These are phyloP conservation scores for Pharmacophagus antenor DNA, from an alignment of 2,888 invertebrate genomes.

Conservation along the genomic window DNA sequence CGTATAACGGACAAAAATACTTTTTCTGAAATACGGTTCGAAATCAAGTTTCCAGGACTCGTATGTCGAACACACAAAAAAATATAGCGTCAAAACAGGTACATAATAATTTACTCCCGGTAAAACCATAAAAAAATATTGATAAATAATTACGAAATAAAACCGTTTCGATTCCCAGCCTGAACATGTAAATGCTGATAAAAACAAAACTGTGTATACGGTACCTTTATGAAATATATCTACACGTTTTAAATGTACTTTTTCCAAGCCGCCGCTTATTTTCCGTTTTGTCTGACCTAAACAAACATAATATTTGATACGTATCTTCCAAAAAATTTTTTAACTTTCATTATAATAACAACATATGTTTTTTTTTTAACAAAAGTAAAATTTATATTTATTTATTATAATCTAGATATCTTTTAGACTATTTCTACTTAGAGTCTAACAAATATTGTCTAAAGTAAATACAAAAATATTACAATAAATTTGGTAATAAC, in stretches of 20 bases:
- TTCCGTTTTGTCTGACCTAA: slow-evolving; percentile 53
- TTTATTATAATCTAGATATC: too few relatives aligned
- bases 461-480: too few relatives aligned
- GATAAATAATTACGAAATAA: neutral
- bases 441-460: too few relatives aligned
- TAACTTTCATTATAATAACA: neutral
- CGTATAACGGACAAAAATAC: too few relatives aligned
- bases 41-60: too few relatives aligned
- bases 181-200: neutral
- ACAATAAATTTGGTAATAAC: too few relatives aligned
- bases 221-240: slow-evolving; percentile 14
- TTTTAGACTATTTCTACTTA: too few relatives aligned
- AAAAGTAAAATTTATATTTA: neutral
- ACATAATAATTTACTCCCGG: neutral
- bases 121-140: neutral
- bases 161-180: neutral
- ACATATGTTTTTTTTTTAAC: neutral
- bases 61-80: too few relatives aligned
- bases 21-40: too few relatives aligned
- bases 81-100: too few relatives aligned
- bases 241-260: neutral
- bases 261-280: slow-evolving; percentile 29
- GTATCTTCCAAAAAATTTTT: slow-evolving; percentile 23
- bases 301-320: slow-evolving; percentile 47
- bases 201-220: neutral